Conservation (phyloP, 2,797 vertebrate species). For the Phataginus tetradactyla region DNA sequence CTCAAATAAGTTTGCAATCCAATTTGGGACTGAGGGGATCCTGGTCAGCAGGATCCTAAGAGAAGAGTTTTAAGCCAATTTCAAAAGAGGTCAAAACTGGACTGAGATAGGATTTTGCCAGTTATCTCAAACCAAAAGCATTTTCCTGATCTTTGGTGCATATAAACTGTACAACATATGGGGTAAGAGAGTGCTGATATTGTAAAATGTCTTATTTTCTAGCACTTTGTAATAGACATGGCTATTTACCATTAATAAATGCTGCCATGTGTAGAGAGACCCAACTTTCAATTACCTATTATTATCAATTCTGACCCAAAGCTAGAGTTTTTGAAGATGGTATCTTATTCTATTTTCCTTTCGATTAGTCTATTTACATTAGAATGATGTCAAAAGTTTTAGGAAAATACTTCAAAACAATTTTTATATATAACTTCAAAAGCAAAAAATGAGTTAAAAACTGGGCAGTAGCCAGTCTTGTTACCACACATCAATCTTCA, state of each 20-base stretch:
- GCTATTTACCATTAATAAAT: neutral
- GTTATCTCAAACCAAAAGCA: neutral
- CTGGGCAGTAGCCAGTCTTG: neutral
- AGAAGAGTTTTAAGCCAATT: neutral
- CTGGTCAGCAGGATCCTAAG: neutral
- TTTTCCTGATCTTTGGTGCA: neutral
- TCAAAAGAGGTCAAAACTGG: neutral
- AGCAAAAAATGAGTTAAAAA: constrained; percentile 21
- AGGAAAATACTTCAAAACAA: neutral
- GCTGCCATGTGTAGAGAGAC: neutral
- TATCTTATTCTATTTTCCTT: neutral
- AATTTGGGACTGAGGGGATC: neutral
- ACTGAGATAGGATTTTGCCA: neutral
- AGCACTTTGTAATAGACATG: neutral
- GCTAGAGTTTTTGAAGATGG: neutral
- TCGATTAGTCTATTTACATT: neutral
- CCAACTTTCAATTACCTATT: neutral
- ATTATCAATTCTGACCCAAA: neutral
- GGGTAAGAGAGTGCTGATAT: neutral
- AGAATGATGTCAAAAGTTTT: neutral
- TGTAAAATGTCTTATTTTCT: neutral
- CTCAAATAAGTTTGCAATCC: neutral
- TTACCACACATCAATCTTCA: neutral
- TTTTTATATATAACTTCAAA: neutral
- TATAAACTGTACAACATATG: neutral